Conservation (phyloP, 92 coral and sea anemone species). For the Scolanthus callimorphus region DNA sequence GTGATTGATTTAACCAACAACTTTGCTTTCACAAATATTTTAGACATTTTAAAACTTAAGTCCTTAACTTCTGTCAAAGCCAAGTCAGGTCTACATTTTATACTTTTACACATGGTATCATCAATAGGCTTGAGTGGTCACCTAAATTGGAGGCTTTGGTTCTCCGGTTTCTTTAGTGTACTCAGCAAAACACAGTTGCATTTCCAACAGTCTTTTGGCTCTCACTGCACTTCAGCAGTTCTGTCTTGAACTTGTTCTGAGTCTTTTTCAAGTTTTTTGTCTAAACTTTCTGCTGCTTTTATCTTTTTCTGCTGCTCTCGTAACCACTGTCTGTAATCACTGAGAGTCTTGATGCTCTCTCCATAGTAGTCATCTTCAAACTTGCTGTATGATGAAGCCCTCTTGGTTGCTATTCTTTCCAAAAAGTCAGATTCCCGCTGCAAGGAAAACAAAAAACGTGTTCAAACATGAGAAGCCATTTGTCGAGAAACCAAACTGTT, state of each 20-base stretch:
- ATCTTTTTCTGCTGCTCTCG: conserved; percentile 89
- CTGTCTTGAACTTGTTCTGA: conserved; percentile 24
- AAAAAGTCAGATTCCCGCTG: conserved; percentile 95
- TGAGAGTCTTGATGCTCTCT: conserved; percentile 90
- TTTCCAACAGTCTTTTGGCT: not conserved
- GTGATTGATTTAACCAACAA: too few relatives aligned
- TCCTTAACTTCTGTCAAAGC: too few relatives aligned
- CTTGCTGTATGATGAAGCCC: conserved; percentile 91
- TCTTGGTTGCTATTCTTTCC: conserved; percentile 70
- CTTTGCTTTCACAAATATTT: too few relatives aligned
- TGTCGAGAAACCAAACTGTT: not conserved
- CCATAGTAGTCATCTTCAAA: conserved; percentile 99
- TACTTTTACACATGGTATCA: too few relatives aligned
- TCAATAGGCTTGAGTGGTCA: too few relatives aligned
- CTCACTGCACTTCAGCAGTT: conserved; percentile 33
- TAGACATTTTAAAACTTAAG: too few relatives aligned
- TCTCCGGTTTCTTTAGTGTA: too few relatives aligned
- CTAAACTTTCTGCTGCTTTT: conserved; percentile 72
- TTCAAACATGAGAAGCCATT: too few relatives aligned
- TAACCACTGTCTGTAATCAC: conserved; percentile 99
- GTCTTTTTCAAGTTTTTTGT: conserved; percentile 53
- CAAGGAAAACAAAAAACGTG: not conserved
- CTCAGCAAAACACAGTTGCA: too few relatives aligned
- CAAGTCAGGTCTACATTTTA: too few relatives aligned
- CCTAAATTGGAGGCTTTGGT: too few relatives aligned